These are phyloP conservation scores for Drosophila merina DNA, from an alignment of 2,888 invertebrate species.

Conservation along the genomic window DNA sequence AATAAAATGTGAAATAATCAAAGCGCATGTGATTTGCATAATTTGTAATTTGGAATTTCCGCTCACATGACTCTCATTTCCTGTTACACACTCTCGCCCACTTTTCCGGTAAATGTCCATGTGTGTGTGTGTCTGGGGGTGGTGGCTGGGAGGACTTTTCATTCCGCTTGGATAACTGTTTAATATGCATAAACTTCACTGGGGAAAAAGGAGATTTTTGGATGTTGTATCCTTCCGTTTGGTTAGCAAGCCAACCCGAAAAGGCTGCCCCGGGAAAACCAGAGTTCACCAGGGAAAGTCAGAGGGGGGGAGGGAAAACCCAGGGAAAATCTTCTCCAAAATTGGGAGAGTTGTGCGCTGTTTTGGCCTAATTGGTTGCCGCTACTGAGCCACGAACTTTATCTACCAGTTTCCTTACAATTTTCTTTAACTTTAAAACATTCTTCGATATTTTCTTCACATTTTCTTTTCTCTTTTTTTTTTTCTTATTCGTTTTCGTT, in stretches of 20 bases:
- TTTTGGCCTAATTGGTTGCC: slow-evolving; percentile 74
- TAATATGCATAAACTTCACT: slow-evolving; percentile 76
- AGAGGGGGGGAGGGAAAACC: background rate
- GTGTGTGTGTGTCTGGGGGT: background rate
- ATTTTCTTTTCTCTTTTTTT: background rate
- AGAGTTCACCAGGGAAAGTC: background rate
- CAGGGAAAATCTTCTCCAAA: background rate
- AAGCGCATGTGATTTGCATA: slow-evolving; percentile 76
- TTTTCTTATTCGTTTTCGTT: background rate
- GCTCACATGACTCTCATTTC: slow-evolving; percentile 73
- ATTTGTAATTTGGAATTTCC: slow-evolving; percentile 78
- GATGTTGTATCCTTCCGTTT: slow-evolving; percentile 50
- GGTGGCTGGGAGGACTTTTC: slow-evolving; percentile 9
- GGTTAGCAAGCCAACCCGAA: slow-evolving; percentile 33
- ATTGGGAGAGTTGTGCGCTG: slow-evolving; percentile 47
- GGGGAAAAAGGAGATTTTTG: slow-evolving; percentile 37
- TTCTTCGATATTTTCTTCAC: slow-evolving; percentile 3
- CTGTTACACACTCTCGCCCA: slow-evolving; percentile 35
- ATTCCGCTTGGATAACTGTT: slow-evolving; percentile 69
- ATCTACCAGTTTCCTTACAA: slow-evolving; percentile 46
- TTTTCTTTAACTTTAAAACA: slow-evolving; percentile 14
- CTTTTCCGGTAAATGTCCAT: slow-evolving; percentile 15
- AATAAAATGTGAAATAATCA: slow-evolving; percentile 55
- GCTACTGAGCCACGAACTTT: slow-evolving; percentile 61
- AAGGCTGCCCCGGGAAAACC: background rate